Conservation (phyloP, 1,140 invertebrate genomes). For the Calosoma granatense region DNA sequence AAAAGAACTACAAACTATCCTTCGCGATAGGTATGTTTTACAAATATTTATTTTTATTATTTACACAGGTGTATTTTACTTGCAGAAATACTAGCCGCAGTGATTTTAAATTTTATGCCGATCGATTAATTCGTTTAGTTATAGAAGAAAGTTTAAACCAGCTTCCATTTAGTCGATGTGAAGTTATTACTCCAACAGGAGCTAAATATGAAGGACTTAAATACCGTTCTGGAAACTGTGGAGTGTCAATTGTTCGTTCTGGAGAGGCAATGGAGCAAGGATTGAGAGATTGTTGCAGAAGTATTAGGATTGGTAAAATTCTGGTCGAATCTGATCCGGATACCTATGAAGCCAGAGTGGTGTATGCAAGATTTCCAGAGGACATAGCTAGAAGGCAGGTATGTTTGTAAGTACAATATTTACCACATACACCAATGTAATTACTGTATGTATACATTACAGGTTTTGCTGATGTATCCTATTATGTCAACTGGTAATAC, state of each 20-base stretch:
- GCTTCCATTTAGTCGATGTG: slow-evolving; percentile 81
- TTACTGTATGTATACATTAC: not conserved
- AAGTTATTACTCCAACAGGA: slow-evolving; percentile 87
- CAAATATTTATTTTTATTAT: slow-evolving; percentile 6
- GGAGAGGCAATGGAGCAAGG: slow-evolving; percentile 99
- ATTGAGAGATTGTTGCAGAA: slow-evolving; percentile 91
- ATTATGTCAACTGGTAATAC: slow-evolving; percentile 98
- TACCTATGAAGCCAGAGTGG: slow-evolving; percentile 91
- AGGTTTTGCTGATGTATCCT: slow-evolving; percentile 93
- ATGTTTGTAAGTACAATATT: not conserved
- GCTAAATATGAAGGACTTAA: slow-evolving; percentile 83
- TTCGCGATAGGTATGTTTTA: slow-evolving; percentile 77
- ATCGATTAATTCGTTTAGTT: slow-evolving; percentile 86
- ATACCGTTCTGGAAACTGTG: slow-evolving; percentile 94
- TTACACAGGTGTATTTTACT: slow-evolving; percentile 29
- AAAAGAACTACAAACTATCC: slow-evolving; percentile 87
- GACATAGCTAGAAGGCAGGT: slow-evolving; percentile 79
- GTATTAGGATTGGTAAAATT: slow-evolving; percentile 96
- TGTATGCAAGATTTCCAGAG: slow-evolving; percentile 96
- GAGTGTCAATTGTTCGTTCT: slow-evolving; percentile 90
- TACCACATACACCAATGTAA: not conserved
- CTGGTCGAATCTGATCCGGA: slow-evolving; percentile 94
- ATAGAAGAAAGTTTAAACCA: slow-evolving; percentile 98
- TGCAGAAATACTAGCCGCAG: slow-evolving; percentile 84
- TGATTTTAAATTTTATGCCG: slow-evolving; percentile 98